Evolutionary conservation across 2,888 invertebrate species (phyloP), one percentile per base, ranked within the genome.

Genomic region (Nephrotoma guestfalica): DNA sequence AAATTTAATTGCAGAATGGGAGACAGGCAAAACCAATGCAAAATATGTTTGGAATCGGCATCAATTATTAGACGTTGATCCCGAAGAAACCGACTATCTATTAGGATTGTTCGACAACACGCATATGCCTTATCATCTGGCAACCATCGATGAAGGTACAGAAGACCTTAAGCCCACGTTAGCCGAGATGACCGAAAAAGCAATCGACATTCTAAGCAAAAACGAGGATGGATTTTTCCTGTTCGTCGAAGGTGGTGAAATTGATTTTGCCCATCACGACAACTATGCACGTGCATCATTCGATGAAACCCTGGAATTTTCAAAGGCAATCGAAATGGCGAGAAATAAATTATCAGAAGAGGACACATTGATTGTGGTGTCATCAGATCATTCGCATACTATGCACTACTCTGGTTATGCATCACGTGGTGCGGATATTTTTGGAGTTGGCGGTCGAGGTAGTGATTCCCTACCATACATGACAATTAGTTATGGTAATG

Each of bases 341-440:
- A 88, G 93, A 43, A 91, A 93, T 83, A 90, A 95, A 90, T 94
- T 95, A 0, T 92, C 92, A 88, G 90, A 91, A 0, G 92, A 94
- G 0, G 96, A 97, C 18, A 97, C 97, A 0, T 92, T 97, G 41
- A 93, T 97, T 9, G 93, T 97, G 1, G 97, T 96, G 13, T 96
- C 96, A 0, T 93, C 96, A 0, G 97, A 97, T 91, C 97, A 97
- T 89, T 94, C 96, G 1, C 96, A 97, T 89, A 94, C 95, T 0
- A 94, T 97, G 93, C 93, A 93, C 11, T 93, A 95, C 87, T 93
- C 93, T 41, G 97, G 97, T 0, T 96, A 97, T 90, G 94, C 95
- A 83, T 90, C 42, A 11, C 88, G 93, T 87, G 93, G 93, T n/a
- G 90, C 89, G 11, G 89, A 92, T 86, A 92, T 94, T 86, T 89